Base-by-base conservation (phyloP, 2,888 invertebrate species). In the Cephus spinipes region DNA sequence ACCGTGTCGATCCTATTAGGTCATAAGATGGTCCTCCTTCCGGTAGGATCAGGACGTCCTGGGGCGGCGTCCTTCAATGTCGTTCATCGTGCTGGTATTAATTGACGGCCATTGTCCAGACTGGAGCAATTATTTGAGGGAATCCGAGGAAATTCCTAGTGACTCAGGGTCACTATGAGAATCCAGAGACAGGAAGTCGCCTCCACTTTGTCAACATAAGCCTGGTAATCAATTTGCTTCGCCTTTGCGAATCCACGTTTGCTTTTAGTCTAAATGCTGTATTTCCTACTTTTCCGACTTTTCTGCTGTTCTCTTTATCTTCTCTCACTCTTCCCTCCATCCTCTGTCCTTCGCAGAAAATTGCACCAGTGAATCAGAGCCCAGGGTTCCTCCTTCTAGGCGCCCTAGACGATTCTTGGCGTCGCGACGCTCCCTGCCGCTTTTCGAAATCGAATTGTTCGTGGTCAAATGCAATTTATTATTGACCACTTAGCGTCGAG, bases 191-290 rank as follows among this genome's bases (percentile, higher is more conserved):
- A 40, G 78, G 75, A 75, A 78, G 76, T 78, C 75, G 75, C 71
- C 4, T 78, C 76, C 76, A 76, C 76, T 78, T 78, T 78, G 78
- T 78, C 78, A 78, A 80, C 77, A 74, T 82, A 74, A 79, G 74
- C 77, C 78, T 68, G 77, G 75, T 80, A 82, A 86, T 83, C 82
- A 82, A 84, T 86, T 81, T 79, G 77, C 73, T 78, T 78, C 55
- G 79, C 55, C 55, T 76, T 80, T 81, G 80, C 82, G 83, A 83
- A 85, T 83, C 79, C 83, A 79, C 82, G 82, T 85, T 85, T 83
- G 83, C 84, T 87, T 86, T 87, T 87, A 87, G 81, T 83, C 84
- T 83, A 85, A 87, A 87, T 83, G 84, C 81, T 79, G 77, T 9
- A 2, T 55, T 55, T 55, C 55, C 55, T 55, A 23, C 55, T 55